A percentile compares a stretch with the other conserved stretches of the same genome.
These are phyloP conservation scores for Cercopithecus diana DNA, from an alignment of 2,797 vertebrate genomes.

Conservation along the genomic window DNA sequence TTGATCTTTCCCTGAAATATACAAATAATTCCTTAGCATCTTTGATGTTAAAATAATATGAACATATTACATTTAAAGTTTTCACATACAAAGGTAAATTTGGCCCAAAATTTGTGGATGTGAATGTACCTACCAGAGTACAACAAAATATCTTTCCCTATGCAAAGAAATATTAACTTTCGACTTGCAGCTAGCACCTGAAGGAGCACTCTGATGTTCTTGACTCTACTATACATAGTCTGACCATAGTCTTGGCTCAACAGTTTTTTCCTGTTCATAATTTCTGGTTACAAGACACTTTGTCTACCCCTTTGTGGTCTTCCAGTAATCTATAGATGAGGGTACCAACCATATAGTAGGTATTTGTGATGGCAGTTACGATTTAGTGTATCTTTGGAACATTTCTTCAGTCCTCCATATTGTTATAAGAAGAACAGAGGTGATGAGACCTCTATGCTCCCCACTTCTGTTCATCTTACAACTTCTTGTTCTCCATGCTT, in stretches of 20 bases:
- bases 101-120: background rate
- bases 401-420: background rate
- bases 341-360: background rate
- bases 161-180: background rate
- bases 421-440: background rate
- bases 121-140: background rate
- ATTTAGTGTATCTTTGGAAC: background rate
- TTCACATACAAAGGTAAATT: background rate
- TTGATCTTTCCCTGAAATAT: background rate
- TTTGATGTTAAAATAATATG: conserved; percentile 2
- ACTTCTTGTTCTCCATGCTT: background rate
- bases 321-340: background rate
- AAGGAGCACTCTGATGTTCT: background rate
- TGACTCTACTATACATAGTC: background rate
- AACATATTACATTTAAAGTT: background rate
- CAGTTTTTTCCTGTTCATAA: background rate
- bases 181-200: background rate
- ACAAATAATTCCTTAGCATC: background rate
- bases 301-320: background rate
- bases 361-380: background rate
- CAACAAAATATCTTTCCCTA: background rate
- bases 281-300: background rate
- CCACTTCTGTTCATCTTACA: background rate
- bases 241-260: background rate
- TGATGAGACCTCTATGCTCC: background rate